Evolutionary conservation across 2,888 invertebrate genomes (phyloP).

Genomic region (Pristionchus fissidentatus): DNA sequence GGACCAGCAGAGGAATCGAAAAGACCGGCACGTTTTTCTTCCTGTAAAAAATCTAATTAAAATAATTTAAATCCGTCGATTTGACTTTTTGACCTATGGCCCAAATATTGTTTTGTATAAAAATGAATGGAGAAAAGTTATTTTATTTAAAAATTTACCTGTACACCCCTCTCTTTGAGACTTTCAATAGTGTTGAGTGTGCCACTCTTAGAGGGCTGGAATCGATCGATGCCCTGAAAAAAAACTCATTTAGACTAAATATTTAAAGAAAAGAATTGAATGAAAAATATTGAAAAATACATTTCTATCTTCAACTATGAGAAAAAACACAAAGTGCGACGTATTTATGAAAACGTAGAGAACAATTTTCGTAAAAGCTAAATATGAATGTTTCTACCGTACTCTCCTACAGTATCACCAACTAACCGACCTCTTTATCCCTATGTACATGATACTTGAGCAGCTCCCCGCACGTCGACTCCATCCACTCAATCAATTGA

Average conservation of each 20-base stretch:
- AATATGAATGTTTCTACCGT: no score
- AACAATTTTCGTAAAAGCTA: no score
- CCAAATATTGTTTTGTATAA: no score
- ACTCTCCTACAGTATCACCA: neutral
- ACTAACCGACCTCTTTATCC: constrained; percentile 51
- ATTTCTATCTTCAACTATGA: no score
- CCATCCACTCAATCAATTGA: constrained; percentile 34
- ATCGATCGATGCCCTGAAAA: constrained; percentile 54
- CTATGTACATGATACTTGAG: constrained; percentile 58
- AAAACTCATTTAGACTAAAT: neutral
- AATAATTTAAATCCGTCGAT: no score
- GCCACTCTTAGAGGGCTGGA: constrained; percentile 57
- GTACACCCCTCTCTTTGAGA: constrained; percentile 60
- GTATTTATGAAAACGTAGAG: neutral
- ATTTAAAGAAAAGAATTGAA: neutral
- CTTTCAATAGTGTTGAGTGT: constrained; percentile 59
- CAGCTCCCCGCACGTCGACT: neutral
- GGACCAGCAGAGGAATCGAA: no score
- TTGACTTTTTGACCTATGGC: no score
- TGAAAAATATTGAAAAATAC: no score
- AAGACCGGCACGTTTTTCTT: no score
- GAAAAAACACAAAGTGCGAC: neutral
- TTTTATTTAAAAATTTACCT: constrained; percentile 52
- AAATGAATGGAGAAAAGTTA: no score
- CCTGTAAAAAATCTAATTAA: neutral